Conservation (phyloP, 2,888 invertebrate species). For the Margaritifera margaritifera region DNA sequence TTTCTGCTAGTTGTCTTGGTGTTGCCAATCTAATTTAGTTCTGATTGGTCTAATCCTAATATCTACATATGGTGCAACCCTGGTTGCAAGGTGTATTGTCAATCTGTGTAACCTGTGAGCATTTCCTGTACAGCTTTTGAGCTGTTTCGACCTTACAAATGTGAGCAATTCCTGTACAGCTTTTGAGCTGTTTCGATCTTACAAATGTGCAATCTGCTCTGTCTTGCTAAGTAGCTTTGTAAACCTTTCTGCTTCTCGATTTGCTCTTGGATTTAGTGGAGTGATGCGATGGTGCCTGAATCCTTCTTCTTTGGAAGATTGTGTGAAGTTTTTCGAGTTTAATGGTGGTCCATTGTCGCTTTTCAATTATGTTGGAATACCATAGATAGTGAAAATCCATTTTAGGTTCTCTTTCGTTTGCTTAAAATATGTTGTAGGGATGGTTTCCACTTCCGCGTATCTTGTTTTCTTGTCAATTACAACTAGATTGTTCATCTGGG, state of each 20-base stretch:
- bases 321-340: constrained; percentile 13
- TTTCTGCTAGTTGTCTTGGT: no score
- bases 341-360: constrained; percentile 27
- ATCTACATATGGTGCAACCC: constrained; percentile 10
- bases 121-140: constrained; percentile 2
- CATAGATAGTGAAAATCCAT: constrained; percentile 16
- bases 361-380: constrained; percentile 6
- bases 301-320: constrained; percentile 13
- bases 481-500: constrained; percentile 5
- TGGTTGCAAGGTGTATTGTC: constrained; percentile 21
- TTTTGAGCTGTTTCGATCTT: not conserved
- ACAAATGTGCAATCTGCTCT: not conserved
- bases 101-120: constrained; percentile 20
- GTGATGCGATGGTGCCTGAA: constrained; percentile 17
- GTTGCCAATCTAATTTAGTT: no score
- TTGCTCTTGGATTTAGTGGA: constrained; percentile 14
- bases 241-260: constrained; percentile 14
- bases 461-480: not conserved
- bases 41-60: no score
- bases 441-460: constrained; percentile 18
- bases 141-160: not conserved
- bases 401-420: constrained; percentile 5
- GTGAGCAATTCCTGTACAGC: constrained; percentile 4
- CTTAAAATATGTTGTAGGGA: constrained; percentile 6
- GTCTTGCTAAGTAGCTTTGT: constrained; percentile 8